phyloP scores from a whole-genome alignment of 2,113 vertebrate species.

The Clarias magur region DNA sequence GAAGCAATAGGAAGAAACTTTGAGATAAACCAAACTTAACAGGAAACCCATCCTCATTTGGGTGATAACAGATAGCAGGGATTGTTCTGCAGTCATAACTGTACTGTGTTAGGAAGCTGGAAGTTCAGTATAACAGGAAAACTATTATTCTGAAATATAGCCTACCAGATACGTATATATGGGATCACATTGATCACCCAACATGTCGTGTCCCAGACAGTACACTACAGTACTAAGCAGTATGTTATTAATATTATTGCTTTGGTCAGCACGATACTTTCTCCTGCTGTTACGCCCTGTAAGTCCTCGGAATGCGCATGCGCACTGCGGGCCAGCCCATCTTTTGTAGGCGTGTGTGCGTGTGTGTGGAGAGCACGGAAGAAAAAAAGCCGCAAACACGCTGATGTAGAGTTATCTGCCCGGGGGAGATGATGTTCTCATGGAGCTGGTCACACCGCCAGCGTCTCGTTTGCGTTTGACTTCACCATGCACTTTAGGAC shows the following conservation, averaged over 20 bases:
- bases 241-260: not conserved
- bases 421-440: conserved; percentile 59
- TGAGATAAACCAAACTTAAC: too few species aligned
- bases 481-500: conserved; percentile 77
- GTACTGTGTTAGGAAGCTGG: too few species aligned
- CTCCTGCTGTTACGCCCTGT: not conserved
- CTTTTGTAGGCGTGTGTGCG: conserved; percentile 43
- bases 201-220: not conserved
- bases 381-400: conserved; percentile 54
- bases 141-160: too few species aligned
- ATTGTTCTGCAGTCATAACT: too few species aligned
- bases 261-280: not conserved
- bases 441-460: conserved; percentile 65
- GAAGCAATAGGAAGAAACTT: too few species aligned
- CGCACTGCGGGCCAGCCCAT: conserved; percentile 48
- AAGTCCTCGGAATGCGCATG: conserved; percentile 54
- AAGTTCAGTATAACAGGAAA: too few species aligned
- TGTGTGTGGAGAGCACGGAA: conserved; percentile 41
- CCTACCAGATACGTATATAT: too few species aligned
- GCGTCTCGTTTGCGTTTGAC: conserved; percentile 62
- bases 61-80: too few species aligned
- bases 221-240: not conserved
- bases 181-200: too few species aligned
- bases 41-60: too few species aligned
- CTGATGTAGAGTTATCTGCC: conserved; percentile 34